Base-by-base conservation (phyloP, 2,113 vertebrate species). In the Dinomys branickii region DNA sequence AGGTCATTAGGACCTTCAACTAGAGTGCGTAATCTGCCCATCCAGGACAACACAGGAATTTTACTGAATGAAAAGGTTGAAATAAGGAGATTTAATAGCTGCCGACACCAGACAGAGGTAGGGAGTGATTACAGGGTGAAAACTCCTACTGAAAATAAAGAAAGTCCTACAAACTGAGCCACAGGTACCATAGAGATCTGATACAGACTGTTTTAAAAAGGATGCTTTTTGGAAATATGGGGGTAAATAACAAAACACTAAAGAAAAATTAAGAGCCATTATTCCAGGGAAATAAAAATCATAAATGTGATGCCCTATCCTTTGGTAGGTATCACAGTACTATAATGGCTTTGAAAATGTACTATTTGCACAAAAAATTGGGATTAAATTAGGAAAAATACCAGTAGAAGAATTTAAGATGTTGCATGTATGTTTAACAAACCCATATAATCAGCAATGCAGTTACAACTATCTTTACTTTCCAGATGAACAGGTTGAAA, bases 341-440 rank as follows among this genome's bases (percentile, higher is more conserved):
- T 30, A 1, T 77, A 90, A 92, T n/a, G 20, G 73, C 44, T 16
- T 90, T 95, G 80, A 61, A 61, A 94, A 89, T 73, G 22, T 33
- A 63, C 78, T 61, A 92, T 58, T 95, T 94, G 50, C 58, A 88
- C 58, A 88, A 44, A 96, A 88, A 91, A 65, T 89, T 56, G 80
- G 58, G 75, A 83, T 90, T 80, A 78, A 89, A 47, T 92, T 50
- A 86, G 90, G 73, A 50, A 83, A 93, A 90, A 52, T 38, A 87
- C 13, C 35, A 35, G 12, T 71, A 59, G n/a, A 81, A 22, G 38
- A 83, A 85, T 50, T 75, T 33, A 65, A 91, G 28, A 52, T 69
- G 50, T 20, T 41, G 0, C 24, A 50, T 35, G 16, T 24, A 69
- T n/a, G 47, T 80, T 91, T 85, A 50, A 56, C 20, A 56, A 91